Evolutionary conservation across 2,113 vertebrate species (phyloP).

Genomic region (Salvelinus sp.): DNA sequence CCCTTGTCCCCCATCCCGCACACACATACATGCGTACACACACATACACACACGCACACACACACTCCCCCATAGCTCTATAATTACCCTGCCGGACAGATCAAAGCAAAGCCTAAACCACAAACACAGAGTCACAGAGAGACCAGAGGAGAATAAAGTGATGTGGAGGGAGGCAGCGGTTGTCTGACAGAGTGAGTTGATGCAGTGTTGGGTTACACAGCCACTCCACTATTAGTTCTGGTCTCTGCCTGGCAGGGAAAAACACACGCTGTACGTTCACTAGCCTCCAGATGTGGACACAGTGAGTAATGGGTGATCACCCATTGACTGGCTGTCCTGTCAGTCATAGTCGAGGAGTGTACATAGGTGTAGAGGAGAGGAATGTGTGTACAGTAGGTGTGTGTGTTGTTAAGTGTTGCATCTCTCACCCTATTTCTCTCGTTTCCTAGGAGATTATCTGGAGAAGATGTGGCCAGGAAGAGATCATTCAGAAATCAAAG

Average conservation of each 20-base stretch:
- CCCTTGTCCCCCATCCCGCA: not conserved
- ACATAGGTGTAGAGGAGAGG: not conserved
- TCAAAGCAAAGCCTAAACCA: conserved; percentile 2
- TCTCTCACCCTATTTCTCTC: conserved; percentile 13
- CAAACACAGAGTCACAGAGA: conserved; percentile 1
- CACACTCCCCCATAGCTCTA: conserved; percentile 57
- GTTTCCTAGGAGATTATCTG: conserved; percentile 72
- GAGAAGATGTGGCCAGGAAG: conserved; percentile 79
- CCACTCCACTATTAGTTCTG: conserved; percentile 59
- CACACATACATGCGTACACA: not conserved
- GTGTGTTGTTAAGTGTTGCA: not conserved
- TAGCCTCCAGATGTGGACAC: conserved; percentile 53
- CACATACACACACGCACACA: not conserved
- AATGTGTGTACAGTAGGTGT: not conserved
- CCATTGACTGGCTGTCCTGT: conserved; percentile 36
- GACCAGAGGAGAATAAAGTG: conserved; percentile 31
- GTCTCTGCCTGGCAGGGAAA: conserved; percentile 37
- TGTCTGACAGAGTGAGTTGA: conserved; percentile 44
- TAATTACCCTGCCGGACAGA: conserved; percentile 63
- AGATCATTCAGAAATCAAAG: conserved; percentile 76
- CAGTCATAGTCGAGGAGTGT: conserved; percentile 12
- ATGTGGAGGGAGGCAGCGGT: conserved; percentile 48
- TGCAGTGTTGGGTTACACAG: conserved; percentile 72
- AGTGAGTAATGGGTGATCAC: not conserved
- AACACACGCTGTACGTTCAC: conserved; percentile 26